A percentile compares a stretch with the other conserved stretches of the same genome.
phyloP scores from a whole-genome alignment of 2,113 vertebrate species.

The Notothenia coriiceps region DNA sequence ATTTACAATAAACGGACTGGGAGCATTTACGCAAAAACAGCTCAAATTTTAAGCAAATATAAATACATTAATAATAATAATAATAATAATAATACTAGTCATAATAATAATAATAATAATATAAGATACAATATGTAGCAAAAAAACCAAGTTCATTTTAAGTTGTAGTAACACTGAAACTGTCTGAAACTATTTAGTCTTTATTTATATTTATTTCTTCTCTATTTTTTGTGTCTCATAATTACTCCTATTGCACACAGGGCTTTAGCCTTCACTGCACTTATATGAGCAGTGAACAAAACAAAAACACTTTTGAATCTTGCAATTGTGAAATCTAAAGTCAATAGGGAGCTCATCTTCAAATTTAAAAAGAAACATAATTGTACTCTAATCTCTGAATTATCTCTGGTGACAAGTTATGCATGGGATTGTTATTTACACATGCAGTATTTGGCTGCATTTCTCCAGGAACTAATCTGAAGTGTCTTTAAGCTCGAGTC shows the following conservation, averaged over 20 bases:
- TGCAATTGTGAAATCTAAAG: neutral
- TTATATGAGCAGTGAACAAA: too few relatives aligned
- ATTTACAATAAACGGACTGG: neutral
- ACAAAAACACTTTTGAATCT: too few relatives aligned
- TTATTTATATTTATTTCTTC: neutral
- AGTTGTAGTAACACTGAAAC: neutral
- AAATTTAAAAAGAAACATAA: too few relatives aligned
- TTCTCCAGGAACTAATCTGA: neutral
- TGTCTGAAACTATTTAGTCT: neutral
- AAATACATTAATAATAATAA: too few relatives aligned
- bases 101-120: neutral
- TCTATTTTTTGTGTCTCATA: neutral
- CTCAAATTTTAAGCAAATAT: neutral
- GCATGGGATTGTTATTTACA: conserved; percentile 17
- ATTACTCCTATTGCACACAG: neutral
- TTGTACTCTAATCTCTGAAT: neutral
- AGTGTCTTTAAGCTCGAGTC: neutral
- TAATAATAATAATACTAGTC: neutral
- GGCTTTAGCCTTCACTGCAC: neutral
- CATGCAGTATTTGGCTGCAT: neutral
- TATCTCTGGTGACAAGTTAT: conserved; percentile 2
- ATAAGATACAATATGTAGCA: neutral
- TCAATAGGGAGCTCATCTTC: neutral
- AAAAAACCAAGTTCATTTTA: neutral
- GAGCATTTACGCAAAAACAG: neutral